Conservation (phyloP, 2,113 vertebrate species). For the Herpetotheres cachinnans region DNA sequence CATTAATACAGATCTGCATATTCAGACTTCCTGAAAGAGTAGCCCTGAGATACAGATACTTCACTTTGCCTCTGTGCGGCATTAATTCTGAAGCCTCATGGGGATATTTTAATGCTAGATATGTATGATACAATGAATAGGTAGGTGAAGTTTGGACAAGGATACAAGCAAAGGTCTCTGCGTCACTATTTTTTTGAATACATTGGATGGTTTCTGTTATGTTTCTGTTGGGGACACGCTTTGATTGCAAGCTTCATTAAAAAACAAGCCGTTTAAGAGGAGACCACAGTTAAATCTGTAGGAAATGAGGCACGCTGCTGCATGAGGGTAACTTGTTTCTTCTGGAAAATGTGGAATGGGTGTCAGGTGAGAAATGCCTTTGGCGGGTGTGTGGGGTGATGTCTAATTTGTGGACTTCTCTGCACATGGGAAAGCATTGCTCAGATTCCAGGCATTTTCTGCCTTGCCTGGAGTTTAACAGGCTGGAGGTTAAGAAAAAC, state of each 20-base stretch:
- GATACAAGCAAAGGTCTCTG: not conserved
- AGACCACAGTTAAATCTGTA: not conserved
- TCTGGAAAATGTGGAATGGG: not conserved
- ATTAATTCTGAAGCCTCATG: not conserved
- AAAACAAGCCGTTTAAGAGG: not conserved
- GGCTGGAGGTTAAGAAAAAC: not conserved
- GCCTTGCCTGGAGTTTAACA: not conserved
- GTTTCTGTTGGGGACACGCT: rapidly evolving
- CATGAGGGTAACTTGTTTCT: not conserved
- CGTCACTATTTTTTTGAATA: not conserved
- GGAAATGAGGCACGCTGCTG: not conserved
- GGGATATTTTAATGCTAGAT: not conserved
- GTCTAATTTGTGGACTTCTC: not conserved
- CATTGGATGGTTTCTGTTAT: not conserved
- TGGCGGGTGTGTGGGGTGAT: not conserved
- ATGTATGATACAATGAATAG: not conserved
- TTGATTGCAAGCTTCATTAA: not conserved
- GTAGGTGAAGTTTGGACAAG: not conserved
- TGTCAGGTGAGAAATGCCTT: not conserved
- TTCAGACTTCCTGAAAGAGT: not conserved
- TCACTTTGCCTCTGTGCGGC: not conserved
- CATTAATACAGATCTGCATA: not conserved
- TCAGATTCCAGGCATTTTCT: not conserved
- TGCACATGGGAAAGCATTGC: not conserved
- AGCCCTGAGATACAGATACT: not conserved